These are phyloP conservation scores for Otolemur garnettii DNA, from an alignment of 2,113 vertebrate genomes.

Conservation along the genomic window DNA sequence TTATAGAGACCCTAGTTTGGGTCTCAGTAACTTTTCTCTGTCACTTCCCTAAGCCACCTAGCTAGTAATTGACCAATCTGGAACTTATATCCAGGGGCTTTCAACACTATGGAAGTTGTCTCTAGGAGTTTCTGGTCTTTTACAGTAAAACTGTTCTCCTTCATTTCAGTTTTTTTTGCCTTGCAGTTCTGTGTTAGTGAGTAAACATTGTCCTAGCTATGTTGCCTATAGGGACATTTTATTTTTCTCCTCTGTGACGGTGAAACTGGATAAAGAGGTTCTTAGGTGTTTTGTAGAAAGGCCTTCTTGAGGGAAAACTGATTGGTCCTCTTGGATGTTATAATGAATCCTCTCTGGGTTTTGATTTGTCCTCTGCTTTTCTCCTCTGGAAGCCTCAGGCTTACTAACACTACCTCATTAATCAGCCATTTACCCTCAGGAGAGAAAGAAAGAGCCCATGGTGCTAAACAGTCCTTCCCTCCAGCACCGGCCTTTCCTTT, in stretches of 20 bases:
- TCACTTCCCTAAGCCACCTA: conserved; percentile 45
- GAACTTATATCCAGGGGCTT: background rate
- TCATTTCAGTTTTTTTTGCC: conserved; percentile 18
- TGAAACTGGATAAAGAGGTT: conserved; percentile 69
- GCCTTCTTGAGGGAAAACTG: conserved; percentile 65
- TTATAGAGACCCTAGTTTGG: background rate
- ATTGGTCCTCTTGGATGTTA: conserved; percentile 51
- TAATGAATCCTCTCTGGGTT: conserved; percentile 72
- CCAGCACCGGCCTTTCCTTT: background rate
- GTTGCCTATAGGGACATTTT: conserved; percentile 47
- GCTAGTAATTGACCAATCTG: background rate
- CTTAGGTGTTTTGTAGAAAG: conserved; percentile 68
- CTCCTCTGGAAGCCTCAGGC: conserved; percentile 55
- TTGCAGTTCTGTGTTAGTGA: conserved; percentile 53
- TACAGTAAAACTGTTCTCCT: background rate
- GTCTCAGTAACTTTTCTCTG: background rate
- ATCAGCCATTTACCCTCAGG: conserved; percentile 37
- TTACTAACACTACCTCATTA: conserved; percentile 72
- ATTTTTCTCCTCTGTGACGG: conserved; percentile 53
- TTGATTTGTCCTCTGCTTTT: conserved; percentile 73
- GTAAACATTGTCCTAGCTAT: conserved; percentile 24
- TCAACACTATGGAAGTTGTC: background rate
- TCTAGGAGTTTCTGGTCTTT: conserved; percentile 1
- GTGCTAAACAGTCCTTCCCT: background rate
- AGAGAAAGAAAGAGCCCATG: conserved; percentile 49